Evolutionary conservation across 2,888 invertebrate species (phyloP).

Genomic region (Lasioglossum calceatum): DNA sequence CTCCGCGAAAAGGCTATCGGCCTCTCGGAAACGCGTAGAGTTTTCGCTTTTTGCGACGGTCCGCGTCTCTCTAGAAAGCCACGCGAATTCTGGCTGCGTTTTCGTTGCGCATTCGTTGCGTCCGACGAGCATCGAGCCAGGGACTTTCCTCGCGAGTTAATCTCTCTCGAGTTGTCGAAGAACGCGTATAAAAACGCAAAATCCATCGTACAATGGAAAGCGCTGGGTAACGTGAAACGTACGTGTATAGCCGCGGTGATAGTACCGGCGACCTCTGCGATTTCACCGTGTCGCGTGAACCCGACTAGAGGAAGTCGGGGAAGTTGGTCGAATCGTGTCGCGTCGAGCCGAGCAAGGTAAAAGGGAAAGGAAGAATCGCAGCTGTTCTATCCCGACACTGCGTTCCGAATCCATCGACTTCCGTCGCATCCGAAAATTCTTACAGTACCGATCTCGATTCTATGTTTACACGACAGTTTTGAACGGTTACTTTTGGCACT

Average conservation of each 20-base stretch:
- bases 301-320: constrained; percentile 45
- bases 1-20: not conserved
- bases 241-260: not conserved
- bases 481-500: not conserved
- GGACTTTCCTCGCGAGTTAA: not conserved
- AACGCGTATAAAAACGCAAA: constrained; percentile 20
- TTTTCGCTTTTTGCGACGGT: not conserved
- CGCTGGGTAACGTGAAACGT: not conserved
- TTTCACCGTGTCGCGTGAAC: constrained; percentile 62
- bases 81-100: not conserved
- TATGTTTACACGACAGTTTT: not conserved
- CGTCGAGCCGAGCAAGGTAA: constrained; percentile 36
- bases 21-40: not conserved
- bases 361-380: constrained; percentile 63
- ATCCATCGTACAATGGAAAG: constrained; percentile 46
- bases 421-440: not conserved
- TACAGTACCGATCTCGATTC: too few relatives aligned
- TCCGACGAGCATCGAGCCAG: not conserved
- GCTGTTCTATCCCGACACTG: constrained; percentile 3
- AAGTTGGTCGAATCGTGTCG: constrained; percentile 24
- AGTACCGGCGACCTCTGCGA: constrained; percentile 60
- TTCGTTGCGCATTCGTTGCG: not conserved
- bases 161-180: not conserved
- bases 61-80: not conserved
- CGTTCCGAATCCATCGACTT: constrained; percentile 14